These are phyloP conservation scores for Sepioteuthis lessoniana DNA, from an alignment of 2,888 invertebrate genomes.

Conservation along the genomic window DNA sequence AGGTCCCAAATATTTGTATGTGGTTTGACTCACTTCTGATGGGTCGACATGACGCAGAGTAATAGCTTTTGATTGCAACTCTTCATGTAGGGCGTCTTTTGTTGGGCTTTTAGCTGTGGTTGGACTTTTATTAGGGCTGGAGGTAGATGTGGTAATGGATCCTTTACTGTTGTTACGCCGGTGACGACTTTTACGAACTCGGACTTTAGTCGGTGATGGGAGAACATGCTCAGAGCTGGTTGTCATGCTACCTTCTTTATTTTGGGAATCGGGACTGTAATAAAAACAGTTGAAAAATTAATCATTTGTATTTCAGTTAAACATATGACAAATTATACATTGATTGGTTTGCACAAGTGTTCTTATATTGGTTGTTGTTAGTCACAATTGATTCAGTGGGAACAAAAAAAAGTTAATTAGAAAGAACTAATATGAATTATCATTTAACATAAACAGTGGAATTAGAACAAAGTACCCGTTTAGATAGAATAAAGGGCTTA, in stretches of 20 bases:
- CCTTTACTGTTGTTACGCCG: constrained; percentile 73
- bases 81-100: constrained; percentile 66
- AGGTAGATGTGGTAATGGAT: constrained; percentile 64
- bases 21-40: constrained; percentile 58
- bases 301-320: neutral
- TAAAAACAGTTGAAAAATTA: neutral
- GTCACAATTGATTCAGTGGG: too few species aligned
- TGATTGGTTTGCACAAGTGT: too few species aligned
- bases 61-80: constrained; percentile 60
- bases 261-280: constrained; percentile 67
- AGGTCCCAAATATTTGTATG: constrained; percentile 68
- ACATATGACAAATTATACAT: neutral
- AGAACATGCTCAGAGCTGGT: constrained; percentile 67
- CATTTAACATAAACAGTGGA: too few species aligned
- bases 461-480: too few species aligned
- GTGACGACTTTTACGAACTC: constrained; percentile 72
- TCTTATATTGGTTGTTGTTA: too few species aligned
- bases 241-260: constrained; percentile 62
- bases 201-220: constrained; percentile 69
- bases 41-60: constrained; percentile 60
- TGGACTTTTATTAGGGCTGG: constrained; percentile 66
- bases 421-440: too few species aligned
- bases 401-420: too few species aligned
- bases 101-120: constrained; percentile 65
- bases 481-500: too few species aligned